These are phyloP conservation scores for Creontiades dilutus DNA, from an alignment of 2,888 invertebrate species.

Conservation along the genomic window DNA sequence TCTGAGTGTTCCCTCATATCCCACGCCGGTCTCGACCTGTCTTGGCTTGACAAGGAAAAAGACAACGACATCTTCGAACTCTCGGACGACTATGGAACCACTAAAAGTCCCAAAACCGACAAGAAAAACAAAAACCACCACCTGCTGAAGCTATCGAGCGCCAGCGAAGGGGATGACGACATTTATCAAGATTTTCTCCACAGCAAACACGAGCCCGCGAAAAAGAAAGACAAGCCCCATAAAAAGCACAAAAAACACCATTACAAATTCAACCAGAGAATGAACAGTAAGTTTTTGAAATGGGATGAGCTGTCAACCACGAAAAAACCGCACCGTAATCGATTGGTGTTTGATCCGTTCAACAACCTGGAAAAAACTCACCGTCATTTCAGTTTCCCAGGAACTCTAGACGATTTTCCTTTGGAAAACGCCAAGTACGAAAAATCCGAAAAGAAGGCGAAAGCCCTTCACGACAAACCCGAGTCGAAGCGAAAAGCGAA, in stretches of 20 bases:
- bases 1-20: constrained; percentile 63
- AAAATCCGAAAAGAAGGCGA: constrained; percentile 48
- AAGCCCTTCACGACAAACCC: constrained; percentile 61
- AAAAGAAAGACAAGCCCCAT: neutral
- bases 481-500: constrained; percentile 33
- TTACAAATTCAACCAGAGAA: constrained; percentile 58
- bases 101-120: neutral
- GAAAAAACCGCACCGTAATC: constrained; percentile 71
- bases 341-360: constrained; percentile 62
- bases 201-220: constrained; percentile 49
- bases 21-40: constrained; percentile 44
- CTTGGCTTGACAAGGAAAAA: constrained; percentile 65
- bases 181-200: constrained; percentile 67
- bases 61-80: constrained; percentile 68
- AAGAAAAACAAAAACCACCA: constrained; percentile 57
- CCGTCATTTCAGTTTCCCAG: constrained; percentile 62
- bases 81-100: constrained; percentile 37
- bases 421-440: neutral
- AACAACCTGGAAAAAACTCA: constrained; percentile 40
- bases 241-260: constrained; percentile 56
- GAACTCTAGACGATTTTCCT: constrained; percentile 17
- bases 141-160: constrained; percentile 57
- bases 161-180: constrained; percentile 62
- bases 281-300: constrained; percentile 65
- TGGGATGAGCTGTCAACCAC: constrained; percentile 63